Percentiles rank a stretch among this genome's conserved stretches.
Conservation (phyloP, 2,797 vertebrate species). For the Tragelaphus eurycerus region DNA sequence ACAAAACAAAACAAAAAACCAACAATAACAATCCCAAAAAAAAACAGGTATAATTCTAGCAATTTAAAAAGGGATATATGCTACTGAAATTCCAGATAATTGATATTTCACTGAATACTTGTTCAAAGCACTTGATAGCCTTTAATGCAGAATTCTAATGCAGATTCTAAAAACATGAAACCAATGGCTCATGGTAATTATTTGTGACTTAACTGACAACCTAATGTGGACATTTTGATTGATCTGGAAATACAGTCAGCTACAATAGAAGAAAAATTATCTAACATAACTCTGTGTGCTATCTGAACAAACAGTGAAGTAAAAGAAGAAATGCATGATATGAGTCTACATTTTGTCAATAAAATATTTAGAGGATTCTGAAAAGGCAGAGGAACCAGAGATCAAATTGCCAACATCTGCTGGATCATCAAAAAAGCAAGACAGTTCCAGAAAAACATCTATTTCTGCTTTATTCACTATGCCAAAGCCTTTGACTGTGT, state of each 20-base stretch:
- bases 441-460: no score
- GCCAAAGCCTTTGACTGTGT: no score
- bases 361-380: not conserved
- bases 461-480: no score
- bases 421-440: no score
- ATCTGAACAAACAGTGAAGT: not conserved
- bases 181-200: constrained; percentile 33
- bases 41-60: not conserved
- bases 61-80: not conserved
- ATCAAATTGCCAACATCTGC: no score
- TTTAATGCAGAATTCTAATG: not conserved
- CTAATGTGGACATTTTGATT: constrained; percentile 7
- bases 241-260: constrained; percentile 20
- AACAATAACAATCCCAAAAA: not conserved
- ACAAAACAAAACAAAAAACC: not conserved
- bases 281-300: not conserved
- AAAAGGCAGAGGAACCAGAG: no score
- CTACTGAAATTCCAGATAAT: not conserved
- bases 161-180: constrained; percentile 41
- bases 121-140: constrained; percentile 21
- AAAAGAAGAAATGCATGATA: constrained; percentile 29
- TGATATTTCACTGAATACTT: constrained; percentile 37
- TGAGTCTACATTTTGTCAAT: constrained; percentile 25
- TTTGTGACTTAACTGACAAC: constrained; percentile 48
- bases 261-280: not conserved